These are phyloP conservation scores for Nothocercus nigrocapillus DNA, from an alignment of 2,113 vertebrate genomes.

Conservation along the genomic window DNA sequence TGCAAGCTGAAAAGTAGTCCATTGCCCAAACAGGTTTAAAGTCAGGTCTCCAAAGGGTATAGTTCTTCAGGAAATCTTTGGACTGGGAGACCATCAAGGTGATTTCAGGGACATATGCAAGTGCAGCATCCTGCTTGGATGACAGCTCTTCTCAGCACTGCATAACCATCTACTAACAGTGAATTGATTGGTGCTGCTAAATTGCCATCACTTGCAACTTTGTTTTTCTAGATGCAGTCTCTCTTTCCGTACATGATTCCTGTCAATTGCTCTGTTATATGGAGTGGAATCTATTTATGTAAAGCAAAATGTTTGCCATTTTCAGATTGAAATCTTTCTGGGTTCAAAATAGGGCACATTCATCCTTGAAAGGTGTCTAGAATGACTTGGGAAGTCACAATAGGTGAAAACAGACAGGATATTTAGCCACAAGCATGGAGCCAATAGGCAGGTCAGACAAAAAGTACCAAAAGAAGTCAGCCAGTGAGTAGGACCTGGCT, in stretches of 20 bases:
- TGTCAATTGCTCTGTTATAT: not conserved
- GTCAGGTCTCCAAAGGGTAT: not conserved
- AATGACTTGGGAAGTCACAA: not conserved
- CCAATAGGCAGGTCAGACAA: not conserved
- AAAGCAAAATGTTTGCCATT: not conserved
- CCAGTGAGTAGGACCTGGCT: not conserved
- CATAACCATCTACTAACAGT: not conserved
- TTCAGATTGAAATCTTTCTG: not conserved
- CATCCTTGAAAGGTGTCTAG: not conserved
- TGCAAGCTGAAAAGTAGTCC: not conserved
- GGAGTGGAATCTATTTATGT: not conserved
- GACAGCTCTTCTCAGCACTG: not conserved
- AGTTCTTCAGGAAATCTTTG: not conserved
- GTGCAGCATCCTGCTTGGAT: not conserved
- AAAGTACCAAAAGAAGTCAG: not conserved
- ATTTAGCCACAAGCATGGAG: not conserved
- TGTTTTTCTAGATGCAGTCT: not conserved
- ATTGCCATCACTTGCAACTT: not conserved
- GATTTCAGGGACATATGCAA: not conserved
- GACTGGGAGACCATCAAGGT: not conserved
- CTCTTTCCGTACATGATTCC: not conserved
- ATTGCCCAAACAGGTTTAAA: not conserved
- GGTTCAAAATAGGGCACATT: not conserved
- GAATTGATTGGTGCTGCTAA: not conserved
- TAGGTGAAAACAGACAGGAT: not conserved